Percentiles rank a stretch among this genome's conserved stretches.
Evolutionary conservation across 2,113 vertebrate species (phyloP).

Genomic region (Acrocephalus kingi): DNA sequence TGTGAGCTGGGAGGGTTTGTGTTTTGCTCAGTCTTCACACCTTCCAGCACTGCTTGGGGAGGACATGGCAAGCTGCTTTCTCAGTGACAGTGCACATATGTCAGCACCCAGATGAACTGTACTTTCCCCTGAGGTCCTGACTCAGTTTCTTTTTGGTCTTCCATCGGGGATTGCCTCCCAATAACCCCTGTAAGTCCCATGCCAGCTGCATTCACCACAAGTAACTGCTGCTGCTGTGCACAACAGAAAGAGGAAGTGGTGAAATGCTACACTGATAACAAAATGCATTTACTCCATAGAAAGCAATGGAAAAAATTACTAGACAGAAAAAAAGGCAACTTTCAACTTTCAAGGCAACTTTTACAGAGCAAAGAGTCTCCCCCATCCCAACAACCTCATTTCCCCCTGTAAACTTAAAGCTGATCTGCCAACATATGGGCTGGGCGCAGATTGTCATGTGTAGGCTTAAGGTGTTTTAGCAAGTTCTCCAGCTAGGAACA

Average conservation of each 20-base stretch:
- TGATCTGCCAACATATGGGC: neutral
- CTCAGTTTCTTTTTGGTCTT: neutral
- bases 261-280: neutral
- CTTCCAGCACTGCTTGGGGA: neutral
- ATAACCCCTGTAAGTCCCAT: neutral
- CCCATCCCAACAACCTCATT: neutral
- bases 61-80: neutral
- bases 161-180: neutral
- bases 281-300: neutral
- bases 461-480: neutral
- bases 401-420: neutral
- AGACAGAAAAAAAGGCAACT: neutral
- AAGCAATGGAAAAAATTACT: neutral
- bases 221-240: neutral
- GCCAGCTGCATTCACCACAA: neutral
- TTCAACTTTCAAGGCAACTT: no score
- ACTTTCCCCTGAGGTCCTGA: neutral
- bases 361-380: neutral
- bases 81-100: no score
- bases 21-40: neutral
- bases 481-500: neutral
- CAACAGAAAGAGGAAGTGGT: neutral
- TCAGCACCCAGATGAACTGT: neutral
- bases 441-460: neutral
- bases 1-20: neutral